A percentile compares a stretch with the other conserved stretches of the same genome.
Evolutionary conservation across 1,140 invertebrate species (phyloP).

Genomic region (Drosophila grimshawi): DNA sequence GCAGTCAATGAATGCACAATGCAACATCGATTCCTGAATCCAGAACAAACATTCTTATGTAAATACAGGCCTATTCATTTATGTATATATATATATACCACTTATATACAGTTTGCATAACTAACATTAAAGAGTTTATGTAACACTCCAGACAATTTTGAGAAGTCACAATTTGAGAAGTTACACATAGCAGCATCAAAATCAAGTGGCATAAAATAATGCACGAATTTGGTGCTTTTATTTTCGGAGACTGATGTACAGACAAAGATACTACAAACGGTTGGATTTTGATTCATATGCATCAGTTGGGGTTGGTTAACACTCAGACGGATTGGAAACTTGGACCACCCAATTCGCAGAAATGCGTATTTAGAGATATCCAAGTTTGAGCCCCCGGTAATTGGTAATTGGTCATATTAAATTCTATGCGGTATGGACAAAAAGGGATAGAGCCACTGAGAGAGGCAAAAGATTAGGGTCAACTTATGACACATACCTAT

Average conservation of each 20-base stretch:
- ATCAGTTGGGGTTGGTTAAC: not conserved
- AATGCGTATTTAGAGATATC: not conserved
- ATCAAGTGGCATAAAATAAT: no score
- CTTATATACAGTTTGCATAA: not conserved
- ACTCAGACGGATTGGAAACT: not conserved
- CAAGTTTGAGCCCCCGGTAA: not conserved
- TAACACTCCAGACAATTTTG: not conserved
- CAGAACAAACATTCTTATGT: not conserved
- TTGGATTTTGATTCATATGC: not conserved
- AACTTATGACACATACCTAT: constrained; percentile 63
- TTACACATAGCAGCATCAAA: no score
- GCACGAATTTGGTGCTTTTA: no score
- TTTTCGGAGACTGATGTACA: not conserved
- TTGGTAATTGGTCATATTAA: not conserved
- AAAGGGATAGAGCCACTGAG: not conserved
- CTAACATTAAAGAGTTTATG: not conserved
- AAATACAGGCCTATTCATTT: not conserved
- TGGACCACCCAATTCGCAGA: not conserved
- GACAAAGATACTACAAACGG: not conserved
- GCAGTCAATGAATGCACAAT: no score
- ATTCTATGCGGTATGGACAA: not conserved
- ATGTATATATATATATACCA: not conserved
- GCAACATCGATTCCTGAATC: not conserved
- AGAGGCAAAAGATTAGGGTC: not conserved
- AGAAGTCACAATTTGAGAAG: not conserved